A percentile compares a stretch with the other conserved stretches of the same genome.
Evolutionary conservation across 2,113 vertebrate species (phyloP).

Genomic region (Podilymbus podiceps): DNA sequence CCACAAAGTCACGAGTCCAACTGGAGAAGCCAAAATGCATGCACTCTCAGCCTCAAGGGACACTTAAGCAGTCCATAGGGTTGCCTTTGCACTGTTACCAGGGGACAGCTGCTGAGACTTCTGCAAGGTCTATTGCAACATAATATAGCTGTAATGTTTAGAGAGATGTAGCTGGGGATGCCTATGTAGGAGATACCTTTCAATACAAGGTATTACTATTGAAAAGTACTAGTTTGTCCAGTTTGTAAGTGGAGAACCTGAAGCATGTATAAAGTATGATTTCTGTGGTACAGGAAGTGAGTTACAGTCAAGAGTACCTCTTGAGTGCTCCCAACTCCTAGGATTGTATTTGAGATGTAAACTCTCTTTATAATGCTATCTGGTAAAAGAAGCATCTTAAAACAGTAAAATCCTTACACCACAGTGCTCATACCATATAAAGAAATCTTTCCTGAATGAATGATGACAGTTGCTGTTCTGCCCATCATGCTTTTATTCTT

Average conservation of each 20-base stretch:
- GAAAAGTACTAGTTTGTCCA: neutral
- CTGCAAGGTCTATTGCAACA: neutral
- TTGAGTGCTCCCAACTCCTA: neutral
- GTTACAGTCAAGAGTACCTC: neutral
- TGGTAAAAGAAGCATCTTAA: neutral
- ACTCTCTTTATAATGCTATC: neutral
- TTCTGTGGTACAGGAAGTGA: neutral
- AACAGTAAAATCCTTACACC: neutral
- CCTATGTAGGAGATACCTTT: neutral
- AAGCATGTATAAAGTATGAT: neutral
- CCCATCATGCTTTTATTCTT: neutral
- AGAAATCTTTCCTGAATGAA: neutral
- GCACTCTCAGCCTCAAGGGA: neutral
- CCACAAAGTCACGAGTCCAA: fast-evolving
- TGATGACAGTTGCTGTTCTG: neutral
- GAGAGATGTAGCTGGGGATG: neutral
- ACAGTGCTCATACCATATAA: neutral
- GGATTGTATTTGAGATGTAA: neutral
- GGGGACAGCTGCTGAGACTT: neutral
- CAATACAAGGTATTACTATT: neutral
- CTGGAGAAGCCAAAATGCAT: neutral
- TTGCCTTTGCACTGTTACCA: neutral
- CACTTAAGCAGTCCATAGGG: fast-evolving
- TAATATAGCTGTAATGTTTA: neutral
- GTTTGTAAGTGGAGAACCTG: neutral